phyloP scores from a whole-genome alignment of 2,888 invertebrate species.

The Argyresthia albistria region DNA sequence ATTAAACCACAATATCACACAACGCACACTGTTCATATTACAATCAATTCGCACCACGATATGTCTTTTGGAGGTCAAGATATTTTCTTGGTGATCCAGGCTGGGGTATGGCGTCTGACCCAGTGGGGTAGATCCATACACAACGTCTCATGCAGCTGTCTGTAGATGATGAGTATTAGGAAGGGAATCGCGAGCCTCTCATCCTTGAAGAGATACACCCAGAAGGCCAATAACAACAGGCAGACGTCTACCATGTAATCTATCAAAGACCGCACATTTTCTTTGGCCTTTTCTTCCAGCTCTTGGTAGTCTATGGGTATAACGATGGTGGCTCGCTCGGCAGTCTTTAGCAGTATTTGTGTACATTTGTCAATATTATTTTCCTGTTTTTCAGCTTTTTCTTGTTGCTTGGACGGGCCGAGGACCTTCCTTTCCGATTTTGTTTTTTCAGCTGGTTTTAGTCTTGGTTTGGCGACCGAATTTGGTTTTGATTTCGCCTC shows the following conservation, averaged over 20 bases:
- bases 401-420: slow-evolving; percentile 13
- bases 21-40: slow-evolving; percentile 45
- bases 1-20: slow-evolving; percentile 31
- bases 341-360: slow-evolving; percentile 44
- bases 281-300: slow-evolving; percentile 75
- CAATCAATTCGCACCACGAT: slow-evolving; percentile 44
- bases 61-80: slow-evolving; percentile 61
- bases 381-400: slow-evolving; percentile 14
- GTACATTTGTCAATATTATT: neutral
- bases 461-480: neutral
- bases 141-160: slow-evolving; percentile 80
- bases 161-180: slow-evolving; percentile 81
- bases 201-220: slow-evolving; percentile 86
- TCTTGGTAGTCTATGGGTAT: slow-evolving; percentile 68
- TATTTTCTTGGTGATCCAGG: slow-evolving; percentile 55
- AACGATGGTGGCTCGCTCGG: slow-evolving; percentile 57
- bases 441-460: neutral
- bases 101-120: slow-evolving; percentile 30
- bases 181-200: slow-evolving; percentile 86
- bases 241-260: slow-evolving; percentile 83
- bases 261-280: slow-evolving; percentile 77
- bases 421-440: slow-evolving; percentile 9
- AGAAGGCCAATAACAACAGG: slow-evolving; percentile 82
- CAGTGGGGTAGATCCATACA: no score
- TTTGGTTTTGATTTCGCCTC: slow-evolving; percentile 5